phyloP scores from a whole-genome alignment of 2,113 vertebrate genomes.

The Corynorhinus townsendii region DNA sequence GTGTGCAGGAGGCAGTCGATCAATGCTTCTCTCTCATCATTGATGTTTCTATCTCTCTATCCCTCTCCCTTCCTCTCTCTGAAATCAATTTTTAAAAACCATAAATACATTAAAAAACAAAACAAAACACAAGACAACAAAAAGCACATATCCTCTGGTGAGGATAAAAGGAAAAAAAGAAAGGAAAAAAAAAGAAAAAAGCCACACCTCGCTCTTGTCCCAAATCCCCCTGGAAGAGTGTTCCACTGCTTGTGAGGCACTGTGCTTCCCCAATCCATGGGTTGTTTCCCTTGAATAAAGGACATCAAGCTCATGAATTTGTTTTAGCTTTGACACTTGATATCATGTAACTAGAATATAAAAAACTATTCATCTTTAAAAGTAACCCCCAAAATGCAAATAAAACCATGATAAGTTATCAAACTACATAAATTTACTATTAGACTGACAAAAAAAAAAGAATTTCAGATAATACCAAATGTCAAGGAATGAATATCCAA shows the following conservation, averaged over 20 bases:
- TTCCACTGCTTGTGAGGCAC: background rate
- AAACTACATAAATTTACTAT: background rate
- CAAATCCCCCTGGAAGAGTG: background rate
- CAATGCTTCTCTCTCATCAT: no score
- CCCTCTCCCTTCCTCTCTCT: no score
- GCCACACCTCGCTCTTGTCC: background rate
- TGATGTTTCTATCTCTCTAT: no score
- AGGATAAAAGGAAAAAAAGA: background rate
- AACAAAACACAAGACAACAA: background rate
- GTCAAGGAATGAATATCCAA: background rate
- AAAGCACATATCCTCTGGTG: background rate
- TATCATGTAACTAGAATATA: background rate
- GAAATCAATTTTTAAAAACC: no score
- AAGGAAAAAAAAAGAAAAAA: background rate
- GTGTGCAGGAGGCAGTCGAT: no score
- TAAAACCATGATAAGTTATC: background rate
- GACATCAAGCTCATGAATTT: background rate
- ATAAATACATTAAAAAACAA: no score
- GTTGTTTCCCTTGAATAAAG: background rate
- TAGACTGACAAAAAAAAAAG: background rate
- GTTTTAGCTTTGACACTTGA: background rate
- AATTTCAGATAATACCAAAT: slow-evolving; percentile 6
- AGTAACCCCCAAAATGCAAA: background rate
- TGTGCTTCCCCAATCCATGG: background rate
- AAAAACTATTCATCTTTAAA: slow-evolving; percentile 1